Conservation (phyloP, 2,888 invertebrate genomes). For the Erebia epiphron region DNA sequence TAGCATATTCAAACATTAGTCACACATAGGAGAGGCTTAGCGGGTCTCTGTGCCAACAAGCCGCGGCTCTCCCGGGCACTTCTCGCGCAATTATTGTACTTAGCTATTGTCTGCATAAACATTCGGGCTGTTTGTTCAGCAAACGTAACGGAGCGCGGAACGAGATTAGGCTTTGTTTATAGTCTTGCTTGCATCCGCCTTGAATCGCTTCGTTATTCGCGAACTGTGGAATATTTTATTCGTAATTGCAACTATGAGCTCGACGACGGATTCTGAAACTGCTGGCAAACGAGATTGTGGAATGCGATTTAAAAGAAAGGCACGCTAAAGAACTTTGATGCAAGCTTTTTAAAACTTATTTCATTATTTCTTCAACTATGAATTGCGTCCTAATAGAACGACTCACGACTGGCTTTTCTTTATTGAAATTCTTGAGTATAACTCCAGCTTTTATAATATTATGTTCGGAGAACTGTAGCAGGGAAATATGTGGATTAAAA, state of each 20-base stretch:
- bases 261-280: conserved; percentile 30
- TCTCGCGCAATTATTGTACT: conserved; percentile 78
- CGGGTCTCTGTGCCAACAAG: conserved; percentile 70
- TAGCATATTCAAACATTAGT: conserved; percentile 79
- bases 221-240: conserved; percentile 39
- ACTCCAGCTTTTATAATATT: not conserved
- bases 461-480: not conserved
- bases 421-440: conserved; percentile 1
- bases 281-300: conserved; percentile 33
- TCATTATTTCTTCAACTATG: conserved; percentile 25
- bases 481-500: too few relatives aligned
- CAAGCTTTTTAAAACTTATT: conserved; percentile 30
- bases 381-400: conserved; percentile 19
- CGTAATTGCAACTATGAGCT: conserved; percentile 37
- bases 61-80: conserved; percentile 61
- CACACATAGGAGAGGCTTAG: conserved; percentile 74
- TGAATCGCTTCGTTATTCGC: conserved; percentile 45
- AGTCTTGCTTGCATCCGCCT: conserved; percentile 52
- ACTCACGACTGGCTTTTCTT: conserved; percentile 15
- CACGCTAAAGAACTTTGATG: conserved; percentile 30
- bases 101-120: conserved; percentile 77
- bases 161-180: conserved; percentile 76
- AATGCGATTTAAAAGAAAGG: conserved; percentile 32
- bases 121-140: conserved; percentile 65
- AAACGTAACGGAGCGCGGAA: conserved; percentile 73